Evolutionary conservation across 1,140 invertebrate species (phyloP), one percentile per base, ranked within the genome.

Genomic region (Leptinotarsa lineolata): DNA sequence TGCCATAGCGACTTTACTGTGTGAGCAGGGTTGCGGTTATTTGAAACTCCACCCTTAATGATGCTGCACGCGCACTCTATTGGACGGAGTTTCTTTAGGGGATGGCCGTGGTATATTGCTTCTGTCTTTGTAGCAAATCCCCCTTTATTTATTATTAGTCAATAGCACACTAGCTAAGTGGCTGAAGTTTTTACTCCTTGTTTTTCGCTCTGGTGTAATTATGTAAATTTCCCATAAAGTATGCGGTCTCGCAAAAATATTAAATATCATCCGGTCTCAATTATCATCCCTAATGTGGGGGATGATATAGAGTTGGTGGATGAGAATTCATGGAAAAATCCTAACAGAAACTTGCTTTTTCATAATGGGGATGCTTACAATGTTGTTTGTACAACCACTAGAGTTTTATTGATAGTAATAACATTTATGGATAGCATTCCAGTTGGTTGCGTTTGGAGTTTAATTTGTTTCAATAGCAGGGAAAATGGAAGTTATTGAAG

Each of bases 61-160:
- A 77, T 60, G 30, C 21, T 45, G 22, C 16, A 6, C 15, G 4
- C 0, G 30, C n/a, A 61, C 68, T 16, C 68, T 67, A 77, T 77
- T 79, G 77, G 79, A 24, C 3, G 39, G 16, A 24, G 18, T 21
- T 64, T 69, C 74, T 73, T 74, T 60, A 45, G 79, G 79, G 72
- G 69, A 73, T 71, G 72, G 44, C 59, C 74, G 48, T 45, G 54
- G 46, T 70, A 73, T 76, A 76, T 74, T 61, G 67, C 69, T 76
- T 74, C 66, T 68, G 58, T 68, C 74, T 78, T 68, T 76, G 70
- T 69, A 69, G 74, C 65, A n/a, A 76, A 78, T 72, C 71, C 70
- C 76, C 68, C 75, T 79, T 82, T 84, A 84, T 84, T 84, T 84
- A 84, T 84, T 77, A 80, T 82, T 81, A 83, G 81, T 83, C 82